Base-by-base conservation (phyloP, 2,797 vertebrate species). In the Melopsittacus undulatus region DNA sequence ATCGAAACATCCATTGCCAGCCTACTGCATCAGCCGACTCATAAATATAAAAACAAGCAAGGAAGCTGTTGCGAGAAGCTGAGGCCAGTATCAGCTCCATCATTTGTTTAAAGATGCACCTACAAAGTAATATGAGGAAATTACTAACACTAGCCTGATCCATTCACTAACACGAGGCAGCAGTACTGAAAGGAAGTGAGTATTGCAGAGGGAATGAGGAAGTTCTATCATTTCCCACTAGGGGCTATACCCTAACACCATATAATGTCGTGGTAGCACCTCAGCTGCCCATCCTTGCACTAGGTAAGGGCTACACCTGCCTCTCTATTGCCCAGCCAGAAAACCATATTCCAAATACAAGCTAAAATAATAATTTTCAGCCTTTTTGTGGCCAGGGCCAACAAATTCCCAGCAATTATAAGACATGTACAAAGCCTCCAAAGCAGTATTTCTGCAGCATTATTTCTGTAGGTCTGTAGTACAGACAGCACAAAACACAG, bases 401-500 rank as follows among this genome's bases (percentile, higher is more conserved):
- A 83, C 22, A 38, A 85, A 75, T 63, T 93, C 54, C 42, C 83
- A 56, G 38, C 52, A 83, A 49, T 68, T 67, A 61, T 10, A 51
- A 12, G 43, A 34, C 48, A 79, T 1, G 3, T 7, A 32, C 22
- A 16, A 69, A 72, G 56, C n/a, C 8, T 79, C 56, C 56, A 83
- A 64, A 84, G 59, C 34, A 86, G 5, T 76, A 52, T 90, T 91
- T 94, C 54, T 63, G 36, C 34, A 63, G 49, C 11, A 81, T 51
- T 67, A 57, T 83, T 87, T 70, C 34, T 72, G 32, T 67, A 68
- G 45, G 34, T 77, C 70, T 68, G 48, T 42, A 43, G 62, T 42
- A 69, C 36, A 80, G 43, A 94, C 52, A 72, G 27, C 15, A 83
- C 52, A 94, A 90, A 95, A 77, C 45, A 68, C 52, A 93, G 66